Percentiles rank a stretch among this genome's conserved stretches.
phyloP scores from a whole-genome alignment of 2,113 vertebrate species.

The Harpagus bidentatus region DNA sequence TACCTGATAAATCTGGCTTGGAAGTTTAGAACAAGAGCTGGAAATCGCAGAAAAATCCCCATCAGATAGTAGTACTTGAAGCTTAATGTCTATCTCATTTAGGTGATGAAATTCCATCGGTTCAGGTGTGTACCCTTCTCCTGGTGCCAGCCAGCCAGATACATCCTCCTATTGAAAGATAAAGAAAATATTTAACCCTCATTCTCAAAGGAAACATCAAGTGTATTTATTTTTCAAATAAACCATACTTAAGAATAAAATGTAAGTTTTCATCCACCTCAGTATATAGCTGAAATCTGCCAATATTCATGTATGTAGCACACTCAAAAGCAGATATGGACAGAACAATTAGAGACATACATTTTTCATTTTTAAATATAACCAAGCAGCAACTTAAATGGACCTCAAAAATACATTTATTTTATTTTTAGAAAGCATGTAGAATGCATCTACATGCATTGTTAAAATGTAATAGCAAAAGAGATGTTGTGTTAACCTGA shows the following conservation, averaged over 20 bases:
- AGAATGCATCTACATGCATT: neutral
- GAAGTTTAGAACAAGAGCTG: slow-evolving; percentile 35
- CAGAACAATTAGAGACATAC: neutral
- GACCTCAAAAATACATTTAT: neutral
- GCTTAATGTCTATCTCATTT: slow-evolving; percentile 80
- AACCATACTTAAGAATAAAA: neutral
- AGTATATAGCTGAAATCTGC: neutral
- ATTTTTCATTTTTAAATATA: neutral
- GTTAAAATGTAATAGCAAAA: neutral
- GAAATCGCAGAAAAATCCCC: slow-evolving; percentile 37
- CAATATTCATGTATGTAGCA: neutral
- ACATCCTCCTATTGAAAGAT: slow-evolving; percentile 64
- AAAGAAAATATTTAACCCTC: neutral
- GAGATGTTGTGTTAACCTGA: neutral
- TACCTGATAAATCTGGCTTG: slow-evolving; percentile 58
- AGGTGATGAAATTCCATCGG: slow-evolving; percentile 75
- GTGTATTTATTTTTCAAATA: neutral
- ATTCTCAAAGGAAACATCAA: neutral
- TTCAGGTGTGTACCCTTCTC: slow-evolving; percentile 81
- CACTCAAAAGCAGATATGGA: neutral
- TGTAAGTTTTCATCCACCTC: neutral
- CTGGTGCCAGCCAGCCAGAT: slow-evolving; percentile 64
- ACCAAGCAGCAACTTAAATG: neutral
- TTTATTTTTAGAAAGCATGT: neutral
- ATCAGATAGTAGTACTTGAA: slow-evolving; percentile 70